Conservation (phyloP, 1,140 invertebrate species). For the Ceratosolen solmsi region DNA sequence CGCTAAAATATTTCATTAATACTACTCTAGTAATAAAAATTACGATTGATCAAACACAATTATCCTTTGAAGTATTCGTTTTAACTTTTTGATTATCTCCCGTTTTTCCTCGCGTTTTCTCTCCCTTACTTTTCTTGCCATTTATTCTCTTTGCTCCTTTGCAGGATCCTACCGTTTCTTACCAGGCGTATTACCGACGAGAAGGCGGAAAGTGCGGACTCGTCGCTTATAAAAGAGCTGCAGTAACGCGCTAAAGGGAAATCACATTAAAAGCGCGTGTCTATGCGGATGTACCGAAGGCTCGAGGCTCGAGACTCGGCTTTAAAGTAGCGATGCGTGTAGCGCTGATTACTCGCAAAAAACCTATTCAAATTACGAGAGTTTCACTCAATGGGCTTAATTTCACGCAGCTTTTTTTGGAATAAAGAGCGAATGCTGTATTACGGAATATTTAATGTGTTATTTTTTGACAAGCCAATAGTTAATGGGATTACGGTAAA, state of each 20-base stretch:
- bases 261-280: conserved; percentile 52
- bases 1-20: neutral
- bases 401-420: conserved; percentile 14
- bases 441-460: conserved; percentile 35
- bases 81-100: no score
- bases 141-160: neutral
- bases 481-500: conserved; percentile 39
- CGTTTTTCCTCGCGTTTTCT: neutral
- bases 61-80: neutral
- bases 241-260: conserved; percentile 40
- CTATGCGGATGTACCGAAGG: conserved; percentile 29
- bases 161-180: neutral
- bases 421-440: neutral
- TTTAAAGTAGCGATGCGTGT: conserved; percentile 58
- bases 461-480: conserved; percentile 32
- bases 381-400: conserved; percentile 38
- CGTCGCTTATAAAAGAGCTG: conserved; percentile 9
- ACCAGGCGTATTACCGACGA: neutral
- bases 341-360: conserved; percentile 39
- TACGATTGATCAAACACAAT: neutral
- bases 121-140: neutral
- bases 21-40: neutral
- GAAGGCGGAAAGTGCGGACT: neutral
- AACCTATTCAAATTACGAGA: conserved; percentile 45
- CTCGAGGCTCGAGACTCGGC: conserved; percentile 50